Evolutionary conservation across 30 jellyfish, hydroid and myxozoan species (phyloP).

Genomic region (Morbakka virulenta): DNA sequence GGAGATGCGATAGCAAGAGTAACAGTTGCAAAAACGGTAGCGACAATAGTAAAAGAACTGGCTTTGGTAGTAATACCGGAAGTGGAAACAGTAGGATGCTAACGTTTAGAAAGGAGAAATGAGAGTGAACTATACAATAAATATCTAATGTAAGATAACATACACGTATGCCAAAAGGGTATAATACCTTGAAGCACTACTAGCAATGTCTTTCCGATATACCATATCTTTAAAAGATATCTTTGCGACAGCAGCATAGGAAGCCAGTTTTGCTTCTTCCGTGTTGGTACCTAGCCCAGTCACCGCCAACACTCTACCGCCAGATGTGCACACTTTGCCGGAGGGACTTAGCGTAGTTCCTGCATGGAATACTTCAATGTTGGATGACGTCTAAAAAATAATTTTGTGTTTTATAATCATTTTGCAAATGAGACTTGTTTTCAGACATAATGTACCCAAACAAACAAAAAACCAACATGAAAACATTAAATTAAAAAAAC

Average conservation of each 20-base stretch:
- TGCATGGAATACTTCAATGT: conserved; percentile 73
- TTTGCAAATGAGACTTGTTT: too few species aligned
- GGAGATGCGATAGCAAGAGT: too few species aligned
- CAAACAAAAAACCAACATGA: not conserved
- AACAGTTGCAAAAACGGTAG: too few species aligned
- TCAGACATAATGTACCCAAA: too few species aligned
- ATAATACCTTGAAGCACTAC: too few species aligned
- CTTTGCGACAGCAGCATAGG: conserved; percentile 50
- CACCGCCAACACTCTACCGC: conserved; percentile 90
- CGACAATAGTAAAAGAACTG: too few species aligned
- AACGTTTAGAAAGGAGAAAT: too few species aligned
- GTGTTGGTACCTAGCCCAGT: conserved; percentile 61
- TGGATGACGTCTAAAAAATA: conserved; percentile 21
- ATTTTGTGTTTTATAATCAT: too few species aligned
- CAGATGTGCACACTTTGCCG: conserved; percentile 49
- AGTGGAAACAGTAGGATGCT: too few species aligned
- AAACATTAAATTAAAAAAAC: not conserved
- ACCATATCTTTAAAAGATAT: conserved; percentile 71
- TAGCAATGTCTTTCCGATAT: conserved; percentile 79
- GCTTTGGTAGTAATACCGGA: too few species aligned
- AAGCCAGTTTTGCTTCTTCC: conserved; percentile 53
- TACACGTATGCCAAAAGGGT: too few species aligned
- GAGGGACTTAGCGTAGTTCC: conserved; percentile 58
- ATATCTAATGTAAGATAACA: not conserved
- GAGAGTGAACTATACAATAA: too few species aligned